These are phyloP conservation scores for Latrodectus hesperus DNA, from an alignment of 2,888 invertebrate species.

Conservation along the genomic window DNA sequence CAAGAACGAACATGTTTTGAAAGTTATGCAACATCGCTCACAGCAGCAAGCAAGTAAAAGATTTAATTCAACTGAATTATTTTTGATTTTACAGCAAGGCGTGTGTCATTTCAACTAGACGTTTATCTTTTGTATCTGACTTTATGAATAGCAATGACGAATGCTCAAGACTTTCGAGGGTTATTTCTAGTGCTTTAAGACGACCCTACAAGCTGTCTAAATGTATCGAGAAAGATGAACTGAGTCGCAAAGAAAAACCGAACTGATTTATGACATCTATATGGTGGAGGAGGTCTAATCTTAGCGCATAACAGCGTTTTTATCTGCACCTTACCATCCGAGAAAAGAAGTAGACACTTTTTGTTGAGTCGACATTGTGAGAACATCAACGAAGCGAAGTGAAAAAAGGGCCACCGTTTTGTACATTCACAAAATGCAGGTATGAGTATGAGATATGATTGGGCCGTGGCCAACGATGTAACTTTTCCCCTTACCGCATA, in stretches of 20 bases:
- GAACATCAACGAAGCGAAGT: neutral
- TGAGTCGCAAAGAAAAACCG: neutral
- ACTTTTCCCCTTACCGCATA: too few relatives aligned
- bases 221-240: neutral
- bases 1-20: too few relatives aligned
- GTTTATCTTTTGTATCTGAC: neutral
- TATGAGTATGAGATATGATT: too few relatives aligned
- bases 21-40: too few relatives aligned
- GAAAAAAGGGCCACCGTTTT: neutral
- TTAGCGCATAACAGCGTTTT: slow-evolving; percentile 19
- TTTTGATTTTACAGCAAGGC: too few relatives aligned
- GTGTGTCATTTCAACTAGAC: neutral
- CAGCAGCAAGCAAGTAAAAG: neutral
- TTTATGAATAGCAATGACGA: neutral
- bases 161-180: neutral
- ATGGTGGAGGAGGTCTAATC: slow-evolving; percentile 38
- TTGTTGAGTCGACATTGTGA: slow-evolving; percentile 2
- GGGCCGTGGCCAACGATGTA: too few relatives aligned
- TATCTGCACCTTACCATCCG: neutral
- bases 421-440: too few relatives aligned
- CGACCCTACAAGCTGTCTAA: neutral
- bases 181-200: neutral
- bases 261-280: slow-evolving; percentile 41
- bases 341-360: neutral
- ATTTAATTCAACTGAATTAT: neutral